Conservation (phyloP, 2,888 invertebrate species). For the Thymelicus acteon region DNA sequence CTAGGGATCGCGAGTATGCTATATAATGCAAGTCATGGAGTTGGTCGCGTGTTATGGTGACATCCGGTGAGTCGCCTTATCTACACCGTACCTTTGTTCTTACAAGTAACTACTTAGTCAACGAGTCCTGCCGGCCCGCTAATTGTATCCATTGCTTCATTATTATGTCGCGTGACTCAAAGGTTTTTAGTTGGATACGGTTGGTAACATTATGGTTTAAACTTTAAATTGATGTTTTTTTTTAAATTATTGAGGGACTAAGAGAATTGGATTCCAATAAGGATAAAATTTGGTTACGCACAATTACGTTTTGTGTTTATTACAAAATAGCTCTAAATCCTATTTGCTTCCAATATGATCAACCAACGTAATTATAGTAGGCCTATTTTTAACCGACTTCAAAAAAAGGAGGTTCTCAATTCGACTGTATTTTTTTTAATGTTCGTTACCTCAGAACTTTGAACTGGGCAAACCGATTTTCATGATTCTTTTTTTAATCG, state of each 20-base stretch:
- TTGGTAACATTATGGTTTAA: constrained; percentile 8
- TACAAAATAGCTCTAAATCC: no score
- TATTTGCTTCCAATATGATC: no score
- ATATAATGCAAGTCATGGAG: constrained; percentile 40
- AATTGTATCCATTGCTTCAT: constrained; percentile 65
- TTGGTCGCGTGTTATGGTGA: constrained; percentile 56
- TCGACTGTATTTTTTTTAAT: no score
- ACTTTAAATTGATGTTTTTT: neutral
- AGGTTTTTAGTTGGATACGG: constrained; percentile 14
- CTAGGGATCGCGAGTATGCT: constrained; percentile 13
- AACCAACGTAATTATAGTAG: neutral
- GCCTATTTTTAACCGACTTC: no score
- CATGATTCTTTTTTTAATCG: no score
- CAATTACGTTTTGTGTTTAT: neutral
- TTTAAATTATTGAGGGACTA: neutral
- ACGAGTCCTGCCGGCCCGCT: constrained; percentile 60
- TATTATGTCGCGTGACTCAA: constrained; percentile 40
- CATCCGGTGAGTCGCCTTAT: constrained; percentile 67
- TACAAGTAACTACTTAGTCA: constrained; percentile 55
- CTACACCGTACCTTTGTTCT: constrained; percentile 68
- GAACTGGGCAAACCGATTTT: no score
- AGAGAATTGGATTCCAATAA: neutral
- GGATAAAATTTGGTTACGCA: neutral
- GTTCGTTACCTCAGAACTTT: no score
- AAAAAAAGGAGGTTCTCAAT: no score